phyloP scores from a whole-genome alignment of 2,113 vertebrate species.

The Urocitellus parryii region DNA sequence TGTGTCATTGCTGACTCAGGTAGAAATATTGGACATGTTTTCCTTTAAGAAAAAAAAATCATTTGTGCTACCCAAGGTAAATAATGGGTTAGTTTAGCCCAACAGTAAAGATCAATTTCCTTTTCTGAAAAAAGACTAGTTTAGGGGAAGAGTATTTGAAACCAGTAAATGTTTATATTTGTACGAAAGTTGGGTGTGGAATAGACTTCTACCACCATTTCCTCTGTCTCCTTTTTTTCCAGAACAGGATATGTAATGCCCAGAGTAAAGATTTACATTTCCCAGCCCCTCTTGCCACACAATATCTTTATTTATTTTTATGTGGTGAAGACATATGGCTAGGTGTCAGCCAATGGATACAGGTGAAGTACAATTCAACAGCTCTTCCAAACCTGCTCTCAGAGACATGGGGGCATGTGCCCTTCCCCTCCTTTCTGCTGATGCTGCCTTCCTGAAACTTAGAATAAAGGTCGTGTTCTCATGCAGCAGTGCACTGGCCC shows the following conservation, averaged over 20 bases:
- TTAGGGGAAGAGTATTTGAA: not conserved
- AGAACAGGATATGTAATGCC: not conserved
- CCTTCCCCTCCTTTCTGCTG: not conserved
- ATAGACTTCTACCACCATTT: not conserved
- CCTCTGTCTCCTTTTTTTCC: not conserved
- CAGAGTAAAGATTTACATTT: not conserved
- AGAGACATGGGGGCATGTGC: accelerated
- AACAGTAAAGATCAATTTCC: not conserved
- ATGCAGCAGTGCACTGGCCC: not conserved
- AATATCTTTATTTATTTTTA: too few relatives aligned
- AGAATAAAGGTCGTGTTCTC: not conserved
- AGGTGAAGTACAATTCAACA: not conserved
- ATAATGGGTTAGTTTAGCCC: not conserved
- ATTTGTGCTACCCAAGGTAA: not conserved
- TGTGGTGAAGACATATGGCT: not conserved
- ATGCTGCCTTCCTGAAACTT: not conserved
- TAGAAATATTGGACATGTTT: not conserved
- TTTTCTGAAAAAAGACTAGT: not conserved
- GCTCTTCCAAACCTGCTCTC: not conserved
- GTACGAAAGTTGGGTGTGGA: not conserved
- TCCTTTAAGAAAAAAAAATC: not conserved
- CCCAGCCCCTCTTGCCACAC: not conserved
- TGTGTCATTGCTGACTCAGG: not conserved
- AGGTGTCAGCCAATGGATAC: not conserved
- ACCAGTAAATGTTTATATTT: not conserved